Evolutionary conservation across 1,140 invertebrate species (phyloP), one percentile per base, ranked within the genome.

Genomic region (Drosophila nasuta): DNA sequence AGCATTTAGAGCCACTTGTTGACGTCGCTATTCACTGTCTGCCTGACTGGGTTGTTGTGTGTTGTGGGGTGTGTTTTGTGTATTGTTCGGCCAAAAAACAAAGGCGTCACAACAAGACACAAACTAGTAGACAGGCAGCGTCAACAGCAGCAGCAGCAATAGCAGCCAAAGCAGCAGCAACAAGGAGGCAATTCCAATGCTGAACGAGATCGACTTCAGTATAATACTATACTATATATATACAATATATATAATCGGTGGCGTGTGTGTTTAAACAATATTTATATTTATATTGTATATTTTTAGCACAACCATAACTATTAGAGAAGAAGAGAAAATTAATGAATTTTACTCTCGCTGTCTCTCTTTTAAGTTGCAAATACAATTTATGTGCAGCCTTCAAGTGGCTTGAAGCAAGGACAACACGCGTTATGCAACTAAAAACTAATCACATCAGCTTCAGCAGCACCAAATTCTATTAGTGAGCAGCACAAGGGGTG

Each of bases 41-140:
- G 49, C 41, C 66, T 45, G 41, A 15, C 17, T 8, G 11, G 11
- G 11, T 13, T 43, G 6, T 35, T 35, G 7, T 67, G 52, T 62
- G 3, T 33, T 63, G 49, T 69, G 28, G 45, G 20, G 20, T 62
- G 13, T 62, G 33, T 57, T 5, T 45, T 74, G 48, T 28, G 71
- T 67, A 79, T 86, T 86, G 83, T 82, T 73, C 20, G 62, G 58
- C 62, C 68, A 74, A 79, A 88, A 86, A 77, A 86, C 83, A 86
- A 86, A 86, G 82, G 76, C 79, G 72, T 86, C 82, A 86, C 66
- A 74, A 88, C 77, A 88, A 87, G 82, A 79, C 72, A 74, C 68
- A 70, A 88, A 74, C 83, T 79, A 87, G 80, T 79, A 87, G 80
- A 88, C 83, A 79, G 71, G 28, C 62, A 68, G 5, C 54, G 67